Evolutionary conservation across 1,140 invertebrate genomes (phyloP), one percentile per base, ranked within the genome.

Genomic region (Venturia canescens): DNA sequence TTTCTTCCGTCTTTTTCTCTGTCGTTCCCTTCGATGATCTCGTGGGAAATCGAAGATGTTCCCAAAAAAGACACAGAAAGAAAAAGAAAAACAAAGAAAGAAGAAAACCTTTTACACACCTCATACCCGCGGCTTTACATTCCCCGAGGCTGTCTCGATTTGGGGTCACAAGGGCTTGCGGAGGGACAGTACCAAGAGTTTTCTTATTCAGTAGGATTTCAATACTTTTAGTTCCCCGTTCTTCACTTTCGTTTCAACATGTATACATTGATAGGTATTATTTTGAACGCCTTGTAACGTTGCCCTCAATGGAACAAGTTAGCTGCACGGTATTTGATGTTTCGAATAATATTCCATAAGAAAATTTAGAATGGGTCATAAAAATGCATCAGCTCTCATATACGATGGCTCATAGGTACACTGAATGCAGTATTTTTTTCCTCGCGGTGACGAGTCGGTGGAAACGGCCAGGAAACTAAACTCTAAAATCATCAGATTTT

Each of bases 131-230:
- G 74, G 74, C 53, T 29, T 21, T 60, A 76, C 60, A 66, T 66
- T 15, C 60, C 27, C 27, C 16, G 29, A 53, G 16, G 60, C n/a
- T 27, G 60, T 18, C 23, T 76, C 53, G 26, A 29, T 60, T 13
- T 27, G 16, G 29, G 50, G 27, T 63, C 9, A 38, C 60, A 38
- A 53, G 29, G 74, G 11, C n/a, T n/a, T 18, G 26, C 26, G 13
- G 53, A 27, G 13, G 60, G 21, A 26, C 21, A 3, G 21, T 53
- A 31, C 18, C 21, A 21, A 27, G 72, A 63, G 74, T 76, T 76
- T 60, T 63, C 74, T 63, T 76, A 63, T 76, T 76, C 74, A 53
- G 50, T 76, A 18, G 74, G 53, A 76, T 76, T 76, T 76, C 74
- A 76, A 76, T 76, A 76, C 74, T 63, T 57, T 63, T 16, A 16